Conservation (phyloP, 2,888 invertebrate species). For the Barypeithes pellucidus region DNA sequence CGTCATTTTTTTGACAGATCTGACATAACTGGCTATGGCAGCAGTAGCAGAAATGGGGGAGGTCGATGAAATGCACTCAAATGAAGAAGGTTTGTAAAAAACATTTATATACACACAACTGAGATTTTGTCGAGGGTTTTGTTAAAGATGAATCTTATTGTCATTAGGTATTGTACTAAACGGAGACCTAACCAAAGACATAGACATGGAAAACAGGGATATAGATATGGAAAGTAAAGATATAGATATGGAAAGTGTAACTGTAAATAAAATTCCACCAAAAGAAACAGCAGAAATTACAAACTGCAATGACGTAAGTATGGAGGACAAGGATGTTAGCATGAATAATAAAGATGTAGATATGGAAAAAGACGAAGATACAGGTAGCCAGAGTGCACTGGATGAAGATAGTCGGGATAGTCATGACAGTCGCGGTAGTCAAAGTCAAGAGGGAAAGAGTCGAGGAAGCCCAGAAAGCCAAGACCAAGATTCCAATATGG, state of each 20-base stretch:
- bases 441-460: slow-evolving; percentile 55
- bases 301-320: slow-evolving; percentile 14
- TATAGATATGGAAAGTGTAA: slow-evolving; percentile 55
- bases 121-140: not conserved
- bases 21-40: slow-evolving; percentile 67
- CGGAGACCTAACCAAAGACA: slow-evolving; percentile 64
- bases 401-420: slow-evolving; percentile 51
- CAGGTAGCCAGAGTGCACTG: slow-evolving; percentile 35
- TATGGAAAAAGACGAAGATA: slow-evolving; percentile 42
- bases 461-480: slow-evolving; percentile 54
- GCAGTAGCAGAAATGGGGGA: slow-evolving; percentile 69
- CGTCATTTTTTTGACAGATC: slow-evolving; percentile 57
- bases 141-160: not conserved
- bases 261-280: slow-evolving; percentile 40
- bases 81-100: slow-evolving; percentile 64
- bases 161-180: slow-evolving; percentile 63
- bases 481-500: slow-evolving; percentile 49
- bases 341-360: slow-evolving; percentile 53
- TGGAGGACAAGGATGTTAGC: slow-evolving; percentile 52
- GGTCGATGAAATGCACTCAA: slow-evolving; percentile 68
- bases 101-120: not conserved
- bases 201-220: slow-evolving; percentile 62
- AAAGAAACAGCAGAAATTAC: slow-evolving; percentile 39
- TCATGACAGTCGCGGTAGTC: slow-evolving; percentile 39
- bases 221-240: slow-evolving; percentile 58